Percentiles rank a stretch among this genome's conserved stretches.
Conservation (phyloP, 2,113 vertebrate genomes). For the Gobio gobio region DNA sequence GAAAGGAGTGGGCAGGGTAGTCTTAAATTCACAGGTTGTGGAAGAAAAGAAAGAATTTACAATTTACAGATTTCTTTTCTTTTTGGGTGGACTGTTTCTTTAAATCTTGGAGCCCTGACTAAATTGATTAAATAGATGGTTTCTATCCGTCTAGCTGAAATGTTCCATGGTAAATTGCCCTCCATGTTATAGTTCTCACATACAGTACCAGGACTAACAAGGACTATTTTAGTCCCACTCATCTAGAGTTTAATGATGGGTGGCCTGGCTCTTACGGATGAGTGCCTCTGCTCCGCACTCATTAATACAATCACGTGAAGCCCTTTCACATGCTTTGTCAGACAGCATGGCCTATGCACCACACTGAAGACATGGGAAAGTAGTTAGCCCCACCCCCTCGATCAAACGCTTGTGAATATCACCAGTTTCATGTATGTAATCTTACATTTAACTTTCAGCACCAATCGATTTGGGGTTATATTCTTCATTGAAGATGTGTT, state of each 20-base stretch:
- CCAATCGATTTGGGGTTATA: neutral
- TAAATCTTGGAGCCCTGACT: slow-evolving; percentile 1
- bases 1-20: neutral
- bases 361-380: slow-evolving; percentile 15
- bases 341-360: slow-evolving; percentile 18
- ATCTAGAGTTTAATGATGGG: slow-evolving; percentile 40
- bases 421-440: neutral
- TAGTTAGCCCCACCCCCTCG: neutral
- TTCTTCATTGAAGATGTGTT: neutral
- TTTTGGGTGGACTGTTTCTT: neutral
- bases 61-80: neutral
- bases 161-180: neutral
- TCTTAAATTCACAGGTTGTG: neutral
- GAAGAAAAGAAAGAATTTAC: neutral
- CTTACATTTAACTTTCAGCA: neutral
- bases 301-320: slow-evolving; percentile 50
- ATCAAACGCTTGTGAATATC: slow-evolving; percentile 7
- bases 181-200: neutral
- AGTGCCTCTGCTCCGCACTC: slow-evolving; percentile 48
- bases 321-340: slow-evolving; percentile 47
- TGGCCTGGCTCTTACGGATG: slow-evolving; percentile 37
- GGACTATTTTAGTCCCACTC: slow-evolving; percentile 8
- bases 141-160: neutral
- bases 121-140: neutral
- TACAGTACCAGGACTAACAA: slow-evolving; percentile 20